Conservation (phyloP, 2,113 vertebrate species). For the Xyrauchen texanus region DNA sequence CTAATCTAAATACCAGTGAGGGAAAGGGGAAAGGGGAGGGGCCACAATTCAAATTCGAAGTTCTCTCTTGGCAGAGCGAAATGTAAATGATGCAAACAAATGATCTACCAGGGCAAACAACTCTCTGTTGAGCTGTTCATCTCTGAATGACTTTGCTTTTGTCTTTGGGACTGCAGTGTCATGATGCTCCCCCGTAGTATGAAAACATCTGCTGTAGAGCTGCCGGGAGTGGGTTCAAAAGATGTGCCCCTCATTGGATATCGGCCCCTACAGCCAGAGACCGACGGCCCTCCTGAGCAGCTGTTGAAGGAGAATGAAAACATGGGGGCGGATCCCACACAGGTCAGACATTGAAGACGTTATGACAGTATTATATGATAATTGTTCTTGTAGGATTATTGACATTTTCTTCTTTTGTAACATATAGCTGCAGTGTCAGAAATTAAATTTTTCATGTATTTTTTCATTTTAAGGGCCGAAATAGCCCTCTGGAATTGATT, state of each 20-base stretch:
- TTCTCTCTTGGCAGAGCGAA: slow-evolving; percentile 39
- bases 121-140: neutral
- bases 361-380: neutral
- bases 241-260: slow-evolving; percentile 77
- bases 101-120: slow-evolving; percentile 14
- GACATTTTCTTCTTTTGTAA: neutral
- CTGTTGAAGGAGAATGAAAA: slow-evolving; percentile 45
- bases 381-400: neutral
- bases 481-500: no score
- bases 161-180: slow-evolving; percentile 48
- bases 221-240: slow-evolving; percentile 73
- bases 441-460: no score
- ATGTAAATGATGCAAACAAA: slow-evolving; percentile 66
- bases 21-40: slow-evolving; percentile 57
- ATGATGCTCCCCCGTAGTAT: slow-evolving; percentile 74
- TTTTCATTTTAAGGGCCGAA: no score
- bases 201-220: slow-evolving; percentile 69
- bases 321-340: slow-evolving; percentile 54
- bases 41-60: slow-evolving; percentile 68
- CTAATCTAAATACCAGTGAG: slow-evolving; percentile 57
- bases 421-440: no score
- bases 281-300: slow-evolving; percentile 42
- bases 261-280: slow-evolving; percentile 66
- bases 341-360: slow-evolving; percentile 58
- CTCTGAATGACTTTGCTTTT: neutral